Evolutionary conservation across 64 coral and sea anemone genomes (phyloP).

Genomic region (Montipora sp.): DNA sequence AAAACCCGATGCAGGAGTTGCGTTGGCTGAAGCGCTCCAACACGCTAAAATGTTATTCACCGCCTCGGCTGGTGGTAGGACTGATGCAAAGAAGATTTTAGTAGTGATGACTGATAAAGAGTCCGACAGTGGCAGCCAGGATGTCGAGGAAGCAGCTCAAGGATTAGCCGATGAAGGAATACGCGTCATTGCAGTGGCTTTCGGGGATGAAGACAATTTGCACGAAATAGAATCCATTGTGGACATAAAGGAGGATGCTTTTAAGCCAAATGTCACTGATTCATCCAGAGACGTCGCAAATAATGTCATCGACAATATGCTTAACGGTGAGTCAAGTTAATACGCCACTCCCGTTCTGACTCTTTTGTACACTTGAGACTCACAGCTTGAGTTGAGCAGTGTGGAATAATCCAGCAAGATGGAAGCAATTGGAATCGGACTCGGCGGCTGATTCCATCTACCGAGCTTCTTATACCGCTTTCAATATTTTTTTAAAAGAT

Average conservation of each 20-base stretch:
- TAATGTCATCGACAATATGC: conserved; percentile 33
- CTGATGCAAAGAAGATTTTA: conserved; percentile 68
- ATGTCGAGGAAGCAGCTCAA: conserved; percentile 41
- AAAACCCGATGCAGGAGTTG: conserved; percentile 59
- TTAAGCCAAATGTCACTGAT: conserved; percentile 49
- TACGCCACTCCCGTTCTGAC: not conserved
- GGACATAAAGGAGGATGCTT: conserved; percentile 51
- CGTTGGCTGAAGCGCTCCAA: conserved; percentile 32
- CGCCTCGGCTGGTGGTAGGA: conserved; percentile 28
- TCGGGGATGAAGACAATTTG: conserved; percentile 64
- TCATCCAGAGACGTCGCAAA: conserved; percentile 29
- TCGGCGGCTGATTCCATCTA: no score
- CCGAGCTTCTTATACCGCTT: no score
- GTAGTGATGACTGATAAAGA: conserved; percentile 77
- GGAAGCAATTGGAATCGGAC: no score
- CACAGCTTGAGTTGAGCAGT: no score
- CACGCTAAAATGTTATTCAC: conserved; percentile 52
- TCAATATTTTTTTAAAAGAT: no score
- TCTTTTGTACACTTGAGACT: not conserved
- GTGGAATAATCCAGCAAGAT: no score
- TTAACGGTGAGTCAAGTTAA: conserved; percentile 5
- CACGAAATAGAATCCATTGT: conserved; percentile 53
- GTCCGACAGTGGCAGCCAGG: conserved; percentile 71
- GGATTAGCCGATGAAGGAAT: conserved; percentile 42
- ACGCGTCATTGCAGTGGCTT: conserved; percentile 68